phyloP scores from a whole-genome alignment of 2,113 vertebrate genomes.

The Aspidoscelis tigris region DNA sequence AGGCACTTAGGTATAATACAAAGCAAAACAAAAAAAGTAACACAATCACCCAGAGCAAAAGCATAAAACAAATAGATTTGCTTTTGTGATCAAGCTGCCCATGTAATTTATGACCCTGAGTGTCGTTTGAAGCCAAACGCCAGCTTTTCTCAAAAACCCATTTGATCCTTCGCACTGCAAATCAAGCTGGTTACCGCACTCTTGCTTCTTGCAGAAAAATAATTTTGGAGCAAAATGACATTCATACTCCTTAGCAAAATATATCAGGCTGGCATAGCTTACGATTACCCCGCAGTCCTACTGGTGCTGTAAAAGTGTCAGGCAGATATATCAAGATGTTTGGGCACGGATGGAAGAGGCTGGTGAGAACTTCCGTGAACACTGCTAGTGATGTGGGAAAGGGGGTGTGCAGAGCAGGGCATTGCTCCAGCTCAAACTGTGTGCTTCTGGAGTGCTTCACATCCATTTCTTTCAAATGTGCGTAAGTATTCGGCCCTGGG shows the following conservation, averaged over 20 bases:
- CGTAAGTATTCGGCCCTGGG: neutral
- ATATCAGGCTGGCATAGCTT: neutral
- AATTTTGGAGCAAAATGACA: constrained; percentile 14
- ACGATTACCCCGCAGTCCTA: neutral
- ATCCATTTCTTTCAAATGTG: neutral
- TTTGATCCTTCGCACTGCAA: constrained; percentile 24
- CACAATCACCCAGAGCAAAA: neutral
- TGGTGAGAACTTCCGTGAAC: constrained; percentile 1
- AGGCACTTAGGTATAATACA: neutral
- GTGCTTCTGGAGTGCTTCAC: neutral
- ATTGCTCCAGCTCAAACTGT: neutral
- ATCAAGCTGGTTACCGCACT: constrained; percentile 4
- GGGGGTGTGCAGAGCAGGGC: neutral
- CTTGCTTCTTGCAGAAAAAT: constrained; percentile 14
- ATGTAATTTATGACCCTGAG: constrained; percentile 19
- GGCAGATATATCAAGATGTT: constrained; percentile 19
- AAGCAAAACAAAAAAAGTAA: neutral
- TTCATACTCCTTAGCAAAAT: constrained; percentile 21
- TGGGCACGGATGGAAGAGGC: neutral
- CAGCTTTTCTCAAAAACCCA: constrained; percentile 9
- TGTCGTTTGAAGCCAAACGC: neutral
- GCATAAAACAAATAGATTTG: constrained; percentile 5
- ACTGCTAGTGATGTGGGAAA: neutral
- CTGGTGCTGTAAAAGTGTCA: constrained; percentile 27
- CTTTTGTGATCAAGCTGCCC: constrained; percentile 2